phyloP scores from a whole-genome alignment of 2,888 invertebrate genomes.

The Seira sanloemensis region DNA sequence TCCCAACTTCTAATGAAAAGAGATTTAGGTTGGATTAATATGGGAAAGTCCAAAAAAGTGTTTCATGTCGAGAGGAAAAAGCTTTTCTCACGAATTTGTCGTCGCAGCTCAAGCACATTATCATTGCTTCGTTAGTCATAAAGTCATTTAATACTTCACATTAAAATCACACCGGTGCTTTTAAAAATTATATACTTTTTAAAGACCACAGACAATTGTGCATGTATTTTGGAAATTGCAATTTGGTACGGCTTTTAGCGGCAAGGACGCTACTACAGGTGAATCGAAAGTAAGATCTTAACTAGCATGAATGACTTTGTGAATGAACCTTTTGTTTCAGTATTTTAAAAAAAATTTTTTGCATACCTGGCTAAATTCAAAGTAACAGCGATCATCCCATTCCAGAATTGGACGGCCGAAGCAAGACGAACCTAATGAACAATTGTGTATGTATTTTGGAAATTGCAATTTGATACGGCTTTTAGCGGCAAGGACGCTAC shows the following conservation, averaged over 20 bases:
- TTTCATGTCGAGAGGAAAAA: neutral
- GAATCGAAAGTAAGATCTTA: neutral
- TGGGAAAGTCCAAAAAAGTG: neutral
- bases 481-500: neutral
- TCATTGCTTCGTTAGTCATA: too few species aligned
- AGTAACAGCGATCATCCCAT: constrained; percentile 58
- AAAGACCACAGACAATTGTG: too few species aligned
- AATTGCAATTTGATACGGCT: too few species aligned
- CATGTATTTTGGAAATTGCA: too few species aligned
- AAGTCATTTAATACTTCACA: too few species aligned
- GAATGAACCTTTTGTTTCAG: neutral
- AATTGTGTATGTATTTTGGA: too few species aligned
- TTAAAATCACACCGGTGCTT: too few species aligned
- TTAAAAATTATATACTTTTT: too few species aligned
- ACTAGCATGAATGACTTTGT: too few species aligned
- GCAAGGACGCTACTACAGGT: neutral
- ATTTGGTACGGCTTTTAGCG: too few species aligned
- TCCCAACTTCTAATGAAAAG: neutral
- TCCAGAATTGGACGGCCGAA: constrained; percentile 56
- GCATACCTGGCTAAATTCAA: constrained; percentile 62
- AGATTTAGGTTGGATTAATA: neutral
- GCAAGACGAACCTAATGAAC: constrained; percentile 55
- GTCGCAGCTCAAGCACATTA: too few species aligned
- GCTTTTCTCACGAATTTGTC: neutral
- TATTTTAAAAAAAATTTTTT: neutral